Evolutionary conservation across 1,140 invertebrate species (phyloP), one percentile per base, ranked within the genome.

Genomic region (Charaxes varanes): DNA sequence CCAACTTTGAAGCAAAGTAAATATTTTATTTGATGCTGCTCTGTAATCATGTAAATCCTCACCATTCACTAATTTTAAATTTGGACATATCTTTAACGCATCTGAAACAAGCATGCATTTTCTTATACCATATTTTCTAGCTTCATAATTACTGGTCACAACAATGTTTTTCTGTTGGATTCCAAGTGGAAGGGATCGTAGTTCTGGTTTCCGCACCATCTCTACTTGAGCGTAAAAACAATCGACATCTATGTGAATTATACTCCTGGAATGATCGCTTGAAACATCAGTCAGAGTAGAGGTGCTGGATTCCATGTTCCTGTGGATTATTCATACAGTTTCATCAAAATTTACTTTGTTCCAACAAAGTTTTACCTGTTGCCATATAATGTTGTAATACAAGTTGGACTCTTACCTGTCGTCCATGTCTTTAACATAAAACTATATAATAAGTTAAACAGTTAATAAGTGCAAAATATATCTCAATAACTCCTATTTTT

Each of bases 221-320:
- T 94, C 92, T 42, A 94, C 92, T 86, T 94, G 93, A 33, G 92
- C 92, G 77, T 94, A 94, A 77, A 93, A 94, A 66, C 90, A 93
- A 59, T 94, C 91, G 55, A 93, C 85, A 67, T 94, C 90, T 58
- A 94, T 80, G 59, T 94, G 90, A 54, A 94, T 87, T 33, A 94
- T 91, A 44, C 86, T 86, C 66, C 87, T 86, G 6, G 82, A 65
- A 72, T 92, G 90, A 30, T 79, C 70, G 41, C 43, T 60, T 33
- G 68, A 62, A 48, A 53, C 50, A 28, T 72, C 70, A 30, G 55
- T 56, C 51, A 53, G 67, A 48, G 62, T 62, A 53, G 70, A 73
- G 62, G 67, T 70, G 56, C 73, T 68, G 48, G 76, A 69, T 67
- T 80, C 76, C 76, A 83, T 83, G 66, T 62, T 74, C 66, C 76